Evolutionary conservation across 2,113 vertebrate species (phyloP), one percentile per base, ranked within the genome.

Genomic region (Ceyx cyanopectus): DNA sequence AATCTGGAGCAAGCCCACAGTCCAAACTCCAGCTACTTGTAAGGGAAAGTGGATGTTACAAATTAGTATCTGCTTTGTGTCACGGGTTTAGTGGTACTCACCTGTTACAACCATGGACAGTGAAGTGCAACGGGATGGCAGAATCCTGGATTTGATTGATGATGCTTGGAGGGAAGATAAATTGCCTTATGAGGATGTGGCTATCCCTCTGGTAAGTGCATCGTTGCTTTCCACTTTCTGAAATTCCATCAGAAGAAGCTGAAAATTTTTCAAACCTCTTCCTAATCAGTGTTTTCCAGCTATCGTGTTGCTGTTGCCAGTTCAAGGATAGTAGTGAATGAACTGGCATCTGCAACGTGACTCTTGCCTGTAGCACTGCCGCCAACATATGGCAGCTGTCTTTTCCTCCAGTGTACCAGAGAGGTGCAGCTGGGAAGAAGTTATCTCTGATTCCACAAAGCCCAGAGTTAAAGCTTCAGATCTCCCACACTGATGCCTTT

Each of bases 141-240:
- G 99, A 87, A 99, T 99, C 89, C 96, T 99, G 95, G 99, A 99
- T 90, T 97, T 99, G 65, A 99, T 99, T 11, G 99, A 99, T 19
- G 99, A 99, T 23, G 99, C 99, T 0, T 99, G 99, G 99, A 98
- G 99, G 82, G 99, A 99, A 92, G 99, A 99, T 94, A 98, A 98
- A 43, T 93, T 99, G 56, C 99, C 99, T 0, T 99, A 99, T 7
- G 99, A 99, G 79, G 99, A 99, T 48, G 99, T 99, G 56, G 98
- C 99, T 6, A 99, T 99, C 84, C 99, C 99, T 12, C 96, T 99
- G 98, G 99, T 99, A 97, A 92, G 97, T 97, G 78, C 34, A 66
- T 17, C n/a, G 40, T 54, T 63, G 5, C 43, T 48, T 70, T 75
- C 54, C 29, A 14, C 18, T 34, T 90, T 21, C 69, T 74, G 62